Percentiles rank a stretch among this genome's conserved stretches.
phyloP scores from a whole-genome alignment of 2,113 vertebrate genomes.

The Motacilla alba region DNA sequence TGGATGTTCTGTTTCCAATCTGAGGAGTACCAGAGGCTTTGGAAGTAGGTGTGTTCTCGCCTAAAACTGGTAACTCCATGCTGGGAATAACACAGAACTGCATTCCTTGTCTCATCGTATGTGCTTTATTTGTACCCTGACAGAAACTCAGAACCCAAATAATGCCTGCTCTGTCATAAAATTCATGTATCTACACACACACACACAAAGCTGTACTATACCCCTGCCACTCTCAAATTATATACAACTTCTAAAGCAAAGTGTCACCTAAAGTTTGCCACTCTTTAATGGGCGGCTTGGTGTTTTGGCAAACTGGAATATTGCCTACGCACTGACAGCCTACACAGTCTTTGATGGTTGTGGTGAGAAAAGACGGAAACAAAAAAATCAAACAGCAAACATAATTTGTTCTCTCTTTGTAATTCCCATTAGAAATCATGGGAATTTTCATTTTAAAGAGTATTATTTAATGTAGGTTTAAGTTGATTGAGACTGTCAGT shows the following conservation, averaged over 20 bases:
- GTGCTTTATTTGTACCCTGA: neutral
- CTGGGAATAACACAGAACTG: neutral
- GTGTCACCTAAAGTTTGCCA: too few species aligned
- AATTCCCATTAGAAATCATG: neutral
- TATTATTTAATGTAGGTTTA: neutral
- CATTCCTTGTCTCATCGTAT: neutral
- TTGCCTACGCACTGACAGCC: neutral
- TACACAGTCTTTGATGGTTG: neutral
- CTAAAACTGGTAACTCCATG: neutral
- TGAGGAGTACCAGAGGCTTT: neutral
- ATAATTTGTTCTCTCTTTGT: neutral
- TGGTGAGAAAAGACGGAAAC: neutral
- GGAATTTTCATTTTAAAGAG: neutral
- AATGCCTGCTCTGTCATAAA: neutral
- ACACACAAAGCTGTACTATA: neutral
- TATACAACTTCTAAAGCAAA: neutral
- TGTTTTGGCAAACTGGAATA: neutral
- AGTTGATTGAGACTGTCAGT: neutral
- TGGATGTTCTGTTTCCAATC: neutral
- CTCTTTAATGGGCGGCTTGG: neutral
- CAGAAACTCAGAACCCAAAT: neutral
- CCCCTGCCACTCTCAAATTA: neutral
- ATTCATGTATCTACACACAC: accelerated
- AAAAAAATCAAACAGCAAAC: neutral
- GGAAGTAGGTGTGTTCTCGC: neutral